Percentiles rank a stretch among this genome's conserved stretches.
phyloP scores from a whole-genome alignment of 2,113 vertebrate genomes.

The Oophaga pumilio region DNA sequence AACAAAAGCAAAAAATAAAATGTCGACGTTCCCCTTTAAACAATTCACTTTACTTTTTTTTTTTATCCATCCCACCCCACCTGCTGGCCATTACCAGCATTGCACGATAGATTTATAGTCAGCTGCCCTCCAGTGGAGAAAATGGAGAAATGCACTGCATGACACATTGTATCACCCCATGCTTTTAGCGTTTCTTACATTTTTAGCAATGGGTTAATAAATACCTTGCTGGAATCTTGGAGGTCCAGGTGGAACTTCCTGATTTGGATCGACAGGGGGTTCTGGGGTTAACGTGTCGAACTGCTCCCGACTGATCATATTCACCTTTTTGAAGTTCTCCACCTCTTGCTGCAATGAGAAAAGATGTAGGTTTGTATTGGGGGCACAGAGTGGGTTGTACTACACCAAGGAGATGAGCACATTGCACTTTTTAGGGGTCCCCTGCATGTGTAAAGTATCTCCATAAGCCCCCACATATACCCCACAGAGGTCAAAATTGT shows the following conservation, averaged over 20 bases:
- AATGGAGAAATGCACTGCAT: not conserved
- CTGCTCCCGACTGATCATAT: conserved; percentile 95
- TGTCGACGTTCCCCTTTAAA: no score
- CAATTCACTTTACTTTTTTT: no score
- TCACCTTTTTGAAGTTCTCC: conserved; percentile 99
- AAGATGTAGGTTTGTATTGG: not conserved
- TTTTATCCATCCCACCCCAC: no score
- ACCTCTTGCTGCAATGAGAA: conserved; percentile 89
- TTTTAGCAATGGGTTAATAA: not conserved
- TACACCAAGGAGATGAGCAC: not conserved
- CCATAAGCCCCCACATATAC: no score
- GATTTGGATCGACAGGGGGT: conserved; percentile 94
- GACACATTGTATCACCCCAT: no score
- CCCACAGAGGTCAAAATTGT: no score
- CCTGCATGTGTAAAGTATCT: no score
- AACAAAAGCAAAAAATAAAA: not conserved
- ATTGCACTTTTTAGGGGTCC: not conserved
- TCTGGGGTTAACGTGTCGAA: conserved; percentile 97
- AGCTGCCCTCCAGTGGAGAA: not conserved
- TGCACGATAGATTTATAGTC: not conserved
- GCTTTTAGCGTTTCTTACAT: no score
- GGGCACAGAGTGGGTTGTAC: not conserved
- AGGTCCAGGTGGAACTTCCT: conserved; percentile 95
- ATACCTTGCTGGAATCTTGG: conserved; percentile 91
- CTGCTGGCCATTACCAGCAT: not conserved